Percentiles rank a stretch among this genome's conserved stretches.
Evolutionary conservation across 1,140 invertebrate species (phyloP).

Genomic region (Lepidurus couesii): DNA sequence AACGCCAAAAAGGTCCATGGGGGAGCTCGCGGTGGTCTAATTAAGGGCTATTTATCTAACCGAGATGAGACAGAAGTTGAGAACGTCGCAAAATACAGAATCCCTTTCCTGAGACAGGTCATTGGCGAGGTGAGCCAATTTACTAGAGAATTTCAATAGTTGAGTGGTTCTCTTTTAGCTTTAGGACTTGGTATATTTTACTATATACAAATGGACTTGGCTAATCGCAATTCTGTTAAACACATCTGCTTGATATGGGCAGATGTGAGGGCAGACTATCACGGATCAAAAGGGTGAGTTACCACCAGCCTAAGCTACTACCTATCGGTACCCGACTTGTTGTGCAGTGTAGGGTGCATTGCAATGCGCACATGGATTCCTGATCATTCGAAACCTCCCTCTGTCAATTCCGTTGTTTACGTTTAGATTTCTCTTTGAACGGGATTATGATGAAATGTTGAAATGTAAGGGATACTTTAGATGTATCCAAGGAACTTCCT

Average conservation of each 20-base stretch:
- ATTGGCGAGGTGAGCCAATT: too few species aligned
- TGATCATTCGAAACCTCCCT: background rate
- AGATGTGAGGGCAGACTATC: background rate
- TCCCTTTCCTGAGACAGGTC: too few species aligned
- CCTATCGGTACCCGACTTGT: background rate
- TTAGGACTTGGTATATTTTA: too few species aligned
- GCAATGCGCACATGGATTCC: background rate
- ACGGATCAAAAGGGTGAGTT: background rate
- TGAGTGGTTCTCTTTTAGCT: too few species aligned
- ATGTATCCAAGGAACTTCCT: background rate
- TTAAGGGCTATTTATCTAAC: constrained; percentile 1
- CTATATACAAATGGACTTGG: too few species aligned
- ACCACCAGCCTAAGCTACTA: background rate
- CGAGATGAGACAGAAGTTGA: background rate
- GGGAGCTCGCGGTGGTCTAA: background rate
- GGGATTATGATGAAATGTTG: background rate
- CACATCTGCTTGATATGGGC: background rate
- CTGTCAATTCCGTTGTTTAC: background rate
- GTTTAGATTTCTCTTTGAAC: background rate
- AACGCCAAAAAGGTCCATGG: background rate
- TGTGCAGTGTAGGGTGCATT: background rate
- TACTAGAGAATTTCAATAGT: too few species aligned
- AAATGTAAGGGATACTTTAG: background rate
- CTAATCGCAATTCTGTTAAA: too few species aligned
- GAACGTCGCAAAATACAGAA: too few species aligned